Evolutionary conservation across 2,113 vertebrate species (phyloP), one percentile per base, ranked within the genome.

Genomic region (Anser cygnoides): DNA sequence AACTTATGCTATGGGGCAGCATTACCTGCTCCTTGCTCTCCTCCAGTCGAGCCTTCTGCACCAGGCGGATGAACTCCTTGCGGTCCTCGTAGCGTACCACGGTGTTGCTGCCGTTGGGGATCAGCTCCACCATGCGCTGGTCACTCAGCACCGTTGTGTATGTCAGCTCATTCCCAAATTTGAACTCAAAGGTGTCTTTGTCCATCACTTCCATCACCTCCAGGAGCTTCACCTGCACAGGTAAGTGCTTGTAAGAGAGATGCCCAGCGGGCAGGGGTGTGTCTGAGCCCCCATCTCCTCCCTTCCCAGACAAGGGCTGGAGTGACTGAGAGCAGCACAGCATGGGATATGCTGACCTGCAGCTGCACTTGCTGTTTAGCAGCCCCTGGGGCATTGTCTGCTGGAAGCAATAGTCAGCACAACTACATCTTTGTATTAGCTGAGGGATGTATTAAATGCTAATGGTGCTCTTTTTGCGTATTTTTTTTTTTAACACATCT

Each of bases 121-220:
- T 97, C 88, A 99, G 98, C 84, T 99, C 99, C 93, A 99, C 98
- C 97, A 99, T 87, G 35, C 97, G 96, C 22, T 99, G 98, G 65
- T 99, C 99, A 15, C 99, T 99, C 85, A 99, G 98, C 44, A 98
- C 98, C 0, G 99, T 99, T 3, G 98, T 99, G 97, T 99, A 99
- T 4, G 99, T 99, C 92, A 99, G 97, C 90, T 99, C 99, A 90
- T 98, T 98, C 26, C 99, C 99, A 87, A 99, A 99, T 94, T 99
- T 98, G 97, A 99, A 99, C 91, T 99, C 99, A 96, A 99, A 99
- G 1, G 99, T 99, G 68, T 99, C 99, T 96, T 98, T 98, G 97
- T 99, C 99, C 99, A 99, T 99, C 90, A 98, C 98, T 96, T 99
- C 99, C 98, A 99, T 99, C 96, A 99, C 98, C 52, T 99, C 99